Percentiles rank a stretch among this genome's conserved stretches.
Evolutionary conservation across 2,113 vertebrate genomes (phyloP).

Genomic region (Pristiophorus japonicus): DNA sequence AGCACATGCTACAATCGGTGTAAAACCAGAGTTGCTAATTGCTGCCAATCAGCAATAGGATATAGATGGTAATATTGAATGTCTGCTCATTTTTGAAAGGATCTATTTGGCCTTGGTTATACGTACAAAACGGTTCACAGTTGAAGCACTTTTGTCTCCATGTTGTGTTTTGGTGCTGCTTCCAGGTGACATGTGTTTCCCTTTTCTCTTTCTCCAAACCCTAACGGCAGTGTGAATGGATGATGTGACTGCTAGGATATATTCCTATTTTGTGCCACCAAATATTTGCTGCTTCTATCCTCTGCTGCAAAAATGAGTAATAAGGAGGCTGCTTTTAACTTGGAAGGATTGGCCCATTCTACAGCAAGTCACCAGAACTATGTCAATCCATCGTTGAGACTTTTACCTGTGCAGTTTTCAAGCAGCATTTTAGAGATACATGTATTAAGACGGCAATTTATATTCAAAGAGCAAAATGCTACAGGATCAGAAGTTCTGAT

Average conservation of each 20-base stretch:
- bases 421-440: not conserved
- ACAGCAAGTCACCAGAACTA: not conserved
- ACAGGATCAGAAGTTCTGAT: not conserved
- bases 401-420: not conserved
- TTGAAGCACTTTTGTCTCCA: not conserved
- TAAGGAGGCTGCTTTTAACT: not conserved
- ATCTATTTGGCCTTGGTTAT: not conserved
- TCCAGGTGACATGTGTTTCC: not conserved
- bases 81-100: not conserved
- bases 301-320: not conserved
- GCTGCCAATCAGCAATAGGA: not conserved
- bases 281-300: not conserved
- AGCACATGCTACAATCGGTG: not conserved
- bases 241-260: not conserved
- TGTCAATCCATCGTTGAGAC: not conserved
- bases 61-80: not conserved
- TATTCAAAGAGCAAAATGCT: not conserved
- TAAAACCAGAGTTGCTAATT: not conserved
- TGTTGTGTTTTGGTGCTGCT: not conserved
- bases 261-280: not conserved
- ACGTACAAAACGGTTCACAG: not conserved
- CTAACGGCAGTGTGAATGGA: not conserved
- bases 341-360: not conserved
- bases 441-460: too few relatives aligned
- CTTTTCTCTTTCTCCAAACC: not conserved